phyloP scores from a whole-genome alignment of 2,888 invertebrate species.

The Liodrosophila aerea region DNA sequence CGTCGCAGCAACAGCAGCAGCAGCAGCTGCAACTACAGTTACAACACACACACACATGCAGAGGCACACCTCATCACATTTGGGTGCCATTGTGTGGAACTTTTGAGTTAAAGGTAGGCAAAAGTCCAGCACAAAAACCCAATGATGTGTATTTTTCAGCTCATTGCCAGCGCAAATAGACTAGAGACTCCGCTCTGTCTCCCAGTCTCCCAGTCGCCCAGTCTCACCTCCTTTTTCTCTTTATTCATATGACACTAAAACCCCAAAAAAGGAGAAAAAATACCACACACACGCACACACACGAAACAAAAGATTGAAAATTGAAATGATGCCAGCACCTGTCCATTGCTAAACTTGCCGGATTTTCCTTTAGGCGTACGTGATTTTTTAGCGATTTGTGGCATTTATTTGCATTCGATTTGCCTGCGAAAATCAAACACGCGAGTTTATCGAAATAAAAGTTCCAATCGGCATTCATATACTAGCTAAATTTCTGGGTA shows the following conservation, averaged over 20 bases:
- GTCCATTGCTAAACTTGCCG: neutral
- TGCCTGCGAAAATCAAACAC: constrained; percentile 12
- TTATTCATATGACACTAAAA: too few species aligned
- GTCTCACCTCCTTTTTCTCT: constrained; percentile 8
- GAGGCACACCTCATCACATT: constrained; percentile 31
- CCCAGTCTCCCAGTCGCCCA: neutral
- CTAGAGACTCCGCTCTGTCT: neutral
- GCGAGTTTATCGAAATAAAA: constrained; percentile 1
- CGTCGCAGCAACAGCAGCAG: constrained; percentile 46
- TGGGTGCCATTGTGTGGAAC: constrained; percentile 37
- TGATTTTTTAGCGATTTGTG: constrained; percentile 64
- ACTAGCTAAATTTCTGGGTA: too few species aligned
- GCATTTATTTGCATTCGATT: constrained; percentile 58
- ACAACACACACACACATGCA: constrained; percentile 29
- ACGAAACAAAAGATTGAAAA: too few species aligned
- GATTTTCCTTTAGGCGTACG: constrained; percentile 46
- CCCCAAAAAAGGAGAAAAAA: too few species aligned
- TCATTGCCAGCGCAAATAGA: constrained; percentile 58
- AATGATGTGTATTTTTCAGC: constrained; percentile 56
- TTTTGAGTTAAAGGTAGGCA: constrained; percentile 52
- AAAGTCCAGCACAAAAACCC: constrained; percentile 45
- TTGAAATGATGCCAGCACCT: too few species aligned
- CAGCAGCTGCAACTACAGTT: constrained; percentile 50
- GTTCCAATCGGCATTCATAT: too few species aligned
- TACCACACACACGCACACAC: too few species aligned